phyloP scores from a whole-genome alignment of 2,888 invertebrate genomes.

The Ophion costatus region DNA sequence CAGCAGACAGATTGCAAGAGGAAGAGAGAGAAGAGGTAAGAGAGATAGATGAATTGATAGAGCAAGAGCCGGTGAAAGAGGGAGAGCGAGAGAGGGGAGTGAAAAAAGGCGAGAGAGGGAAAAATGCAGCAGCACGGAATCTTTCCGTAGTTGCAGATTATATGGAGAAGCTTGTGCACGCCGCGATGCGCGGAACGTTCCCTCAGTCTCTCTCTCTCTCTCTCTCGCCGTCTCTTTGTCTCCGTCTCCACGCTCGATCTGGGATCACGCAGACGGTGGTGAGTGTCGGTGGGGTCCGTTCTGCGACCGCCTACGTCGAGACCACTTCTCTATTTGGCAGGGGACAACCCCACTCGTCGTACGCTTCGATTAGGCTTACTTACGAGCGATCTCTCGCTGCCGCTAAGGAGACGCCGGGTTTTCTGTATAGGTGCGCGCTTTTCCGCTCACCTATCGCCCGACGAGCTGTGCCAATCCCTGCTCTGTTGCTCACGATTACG shows the following conservation, averaged over 20 bases:
- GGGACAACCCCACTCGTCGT: slow-evolving; percentile 70
- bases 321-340: slow-evolving; percentile 80
- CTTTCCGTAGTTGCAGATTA: slow-evolving; percentile 26
- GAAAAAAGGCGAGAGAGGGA: not conserved
- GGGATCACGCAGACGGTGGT: slow-evolving; percentile 30
- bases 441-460: slow-evolving; percentile 4
- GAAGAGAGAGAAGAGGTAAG: not conserved
- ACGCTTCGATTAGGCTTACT: slow-evolving; percentile 78
- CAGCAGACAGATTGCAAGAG: not conserved
- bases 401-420: slow-evolving; percentile 76
- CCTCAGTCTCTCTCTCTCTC: not conserved
- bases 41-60: not conserved
- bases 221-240: not conserved
- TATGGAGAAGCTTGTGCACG: slow-evolving; percentile 20
- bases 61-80: not conserved
- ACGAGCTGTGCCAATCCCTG: not conserved
- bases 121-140: not conserved
- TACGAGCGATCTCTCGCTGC: slow-evolving; percentile 75
- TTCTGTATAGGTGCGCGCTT: slow-evolving; percentile 41
- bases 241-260: not conserved
- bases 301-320: slow-evolving; percentile 79
- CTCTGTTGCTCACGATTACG: not conserved
- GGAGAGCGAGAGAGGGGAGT: not conserved
- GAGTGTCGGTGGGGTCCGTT: slow-evolving; percentile 67
- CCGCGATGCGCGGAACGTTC: not conserved